Percentiles rank a stretch among this genome's conserved stretches.
These are phyloP conservation scores for Brachystomella parvula DNA, from an alignment of 1,140 invertebrate genomes.

Conservation along the genomic window DNA sequence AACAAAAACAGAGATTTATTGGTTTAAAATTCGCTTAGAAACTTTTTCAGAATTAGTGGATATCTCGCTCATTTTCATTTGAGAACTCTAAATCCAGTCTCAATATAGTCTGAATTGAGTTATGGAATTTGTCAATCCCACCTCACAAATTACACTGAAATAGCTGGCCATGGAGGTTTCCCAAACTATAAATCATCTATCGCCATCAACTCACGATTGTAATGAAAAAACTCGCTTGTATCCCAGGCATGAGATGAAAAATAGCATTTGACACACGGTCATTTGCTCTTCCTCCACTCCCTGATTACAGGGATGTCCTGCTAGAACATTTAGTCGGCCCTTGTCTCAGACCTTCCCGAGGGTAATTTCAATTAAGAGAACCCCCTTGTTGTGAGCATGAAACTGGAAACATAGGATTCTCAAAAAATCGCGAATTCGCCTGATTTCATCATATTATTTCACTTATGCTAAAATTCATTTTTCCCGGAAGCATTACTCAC, in stretches of 20 bases:
- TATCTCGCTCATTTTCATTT: neutral
- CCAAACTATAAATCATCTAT: slow-evolving; percentile 16
- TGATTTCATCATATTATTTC: slow-evolving; percentile 2
- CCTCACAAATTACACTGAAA: slow-evolving; percentile 29
- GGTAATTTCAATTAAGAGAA: slow-evolving; percentile 21
- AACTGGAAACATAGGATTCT: slow-evolving; percentile 30
- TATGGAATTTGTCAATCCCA: slow-evolving; percentile 17
- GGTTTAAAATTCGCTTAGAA: neutral
- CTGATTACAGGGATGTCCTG: slow-evolving; percentile 27
- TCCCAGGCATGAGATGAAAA: slow-evolving; percentile 24
- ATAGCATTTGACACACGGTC: slow-evolving; percentile 18
- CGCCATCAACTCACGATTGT: slow-evolving; percentile 20
- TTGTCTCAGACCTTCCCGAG: slow-evolving; percentile 38
- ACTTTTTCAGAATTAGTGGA: too few species aligned
- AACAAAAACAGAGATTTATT: slow-evolving; percentile 27
- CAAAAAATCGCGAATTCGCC: neutral
- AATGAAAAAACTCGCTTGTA: neutral
- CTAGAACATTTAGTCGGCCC: slow-evolving; percentile 32
- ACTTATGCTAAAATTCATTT: neutral
- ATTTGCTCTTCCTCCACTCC: slow-evolving; percentile 28
- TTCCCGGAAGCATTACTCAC: slow-evolving; percentile 42
- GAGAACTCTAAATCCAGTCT: slow-evolving; percentile 28
- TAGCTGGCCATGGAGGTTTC: slow-evolving; percentile 27
- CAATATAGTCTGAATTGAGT: slow-evolving; percentile 34
- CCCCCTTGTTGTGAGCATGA: slow-evolving; percentile 35